A percentile compares a stretch with the other conserved stretches of the same genome.
Evolutionary conservation across 2,888 invertebrate species (phyloP).

Genomic region (Zele albiditarsus): DNA sequence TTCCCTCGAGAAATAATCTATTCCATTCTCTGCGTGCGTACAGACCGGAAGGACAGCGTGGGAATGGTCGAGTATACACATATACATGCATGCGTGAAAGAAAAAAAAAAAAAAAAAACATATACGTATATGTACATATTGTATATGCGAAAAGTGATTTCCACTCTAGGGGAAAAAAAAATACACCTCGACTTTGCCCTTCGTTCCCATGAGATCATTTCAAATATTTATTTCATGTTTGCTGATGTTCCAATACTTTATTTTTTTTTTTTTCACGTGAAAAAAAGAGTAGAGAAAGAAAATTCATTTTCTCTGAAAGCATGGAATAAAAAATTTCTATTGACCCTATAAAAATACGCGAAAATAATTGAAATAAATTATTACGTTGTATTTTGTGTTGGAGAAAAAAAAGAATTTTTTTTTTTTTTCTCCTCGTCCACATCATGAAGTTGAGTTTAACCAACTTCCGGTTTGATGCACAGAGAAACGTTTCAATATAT

Average conservation of each 20-base stretch:
- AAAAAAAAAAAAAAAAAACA: slow-evolving; percentile 3
- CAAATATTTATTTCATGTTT: slow-evolving; percentile 4
- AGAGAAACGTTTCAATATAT: slow-evolving; percentile 17
- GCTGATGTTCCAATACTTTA: slow-evolving; percentile 16
- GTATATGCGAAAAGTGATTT: slow-evolving; percentile 15
- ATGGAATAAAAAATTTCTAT: neutral
- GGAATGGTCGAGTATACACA: neutral
- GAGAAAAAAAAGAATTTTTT: neutral
- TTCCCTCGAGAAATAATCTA: slow-evolving; percentile 53
- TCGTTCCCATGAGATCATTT: slow-evolving; percentile 9
- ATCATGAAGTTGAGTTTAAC: slow-evolving; percentile 21
- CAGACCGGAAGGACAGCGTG: slow-evolving; percentile 8
- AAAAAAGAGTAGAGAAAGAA: neutral
- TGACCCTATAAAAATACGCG: neutral
- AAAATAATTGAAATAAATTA: neutral
- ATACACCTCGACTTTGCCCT: neutral
- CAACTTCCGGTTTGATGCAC: slow-evolving; percentile 30
- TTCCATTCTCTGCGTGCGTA: slow-evolving; percentile 44
- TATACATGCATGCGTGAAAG: neutral
- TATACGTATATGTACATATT: neutral
- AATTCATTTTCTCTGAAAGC: neutral
- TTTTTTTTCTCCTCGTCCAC: slow-evolving; percentile 14
- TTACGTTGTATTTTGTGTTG: neutral
- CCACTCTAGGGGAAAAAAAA: neutral
- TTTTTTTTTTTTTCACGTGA: neutral